Conservation (phyloP, 64 coral and sea anemone species). For the Dendronephthya gigantea region DNA sequence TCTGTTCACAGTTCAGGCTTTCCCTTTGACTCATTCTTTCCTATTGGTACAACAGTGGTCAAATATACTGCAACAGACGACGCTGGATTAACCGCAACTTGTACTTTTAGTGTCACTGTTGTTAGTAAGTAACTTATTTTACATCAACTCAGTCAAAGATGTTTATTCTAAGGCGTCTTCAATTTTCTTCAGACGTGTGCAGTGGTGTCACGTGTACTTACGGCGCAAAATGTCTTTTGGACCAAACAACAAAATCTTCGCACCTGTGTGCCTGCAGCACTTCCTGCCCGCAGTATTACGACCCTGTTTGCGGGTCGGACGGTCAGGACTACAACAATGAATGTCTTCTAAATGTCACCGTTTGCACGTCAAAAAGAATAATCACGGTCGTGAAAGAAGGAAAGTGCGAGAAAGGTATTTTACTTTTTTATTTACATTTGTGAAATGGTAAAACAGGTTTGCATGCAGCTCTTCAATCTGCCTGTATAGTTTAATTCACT, state of each 20-base stretch:
- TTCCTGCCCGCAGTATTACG: not conserved
- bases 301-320: not conserved
- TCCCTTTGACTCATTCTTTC: not conserved
- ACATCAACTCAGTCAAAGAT: not conserved
- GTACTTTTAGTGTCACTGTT: not conserved
- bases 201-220: not conserved
- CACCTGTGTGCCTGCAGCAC: not conserved
- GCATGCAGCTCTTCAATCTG: too few species aligned
- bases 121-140: not conserved
- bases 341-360: not conserved
- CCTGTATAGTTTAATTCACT: too few species aligned
- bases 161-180: not conserved
- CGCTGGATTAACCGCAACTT: not conserved
- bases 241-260: not conserved
- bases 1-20: not conserved
- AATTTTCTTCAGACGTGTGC: not conserved
- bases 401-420: not conserved
- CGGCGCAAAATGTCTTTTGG: not conserved
- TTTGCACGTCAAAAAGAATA: not conserved
- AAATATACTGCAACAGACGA: not conserved
- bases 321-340: not conserved
- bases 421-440: not conserved
- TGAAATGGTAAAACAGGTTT: too few species aligned
- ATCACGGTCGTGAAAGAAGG: not conserved
- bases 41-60: not conserved